phyloP scores from a whole-genome alignment of 2,113 vertebrate species.

The Toxotes chatareus region DNA sequence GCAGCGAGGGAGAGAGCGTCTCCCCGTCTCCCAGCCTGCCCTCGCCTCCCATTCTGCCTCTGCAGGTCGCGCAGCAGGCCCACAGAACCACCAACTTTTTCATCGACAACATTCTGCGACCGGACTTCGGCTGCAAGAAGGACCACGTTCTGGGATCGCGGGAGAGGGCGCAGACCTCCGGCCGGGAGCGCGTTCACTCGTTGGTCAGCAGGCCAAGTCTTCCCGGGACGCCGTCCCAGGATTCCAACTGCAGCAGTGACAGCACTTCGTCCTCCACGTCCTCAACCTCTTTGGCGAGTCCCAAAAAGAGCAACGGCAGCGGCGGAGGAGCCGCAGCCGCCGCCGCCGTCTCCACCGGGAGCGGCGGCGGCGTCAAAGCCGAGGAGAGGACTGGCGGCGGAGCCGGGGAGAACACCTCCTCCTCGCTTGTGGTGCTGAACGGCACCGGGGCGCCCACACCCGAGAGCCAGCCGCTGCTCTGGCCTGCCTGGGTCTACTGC shows the following conservation, averaged over 20 bases:
- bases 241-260: constrained; percentile 86
- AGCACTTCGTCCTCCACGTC: constrained; percentile 82
- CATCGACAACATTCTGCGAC: constrained; percentile 92
- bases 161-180: constrained; percentile 81
- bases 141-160: constrained; percentile 80
- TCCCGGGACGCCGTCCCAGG: constrained; percentile 82
- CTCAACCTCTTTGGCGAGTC: constrained; percentile 60
- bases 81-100: constrained; percentile 94
- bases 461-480: constrained; percentile 89
- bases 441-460: constrained; percentile 81
- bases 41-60: constrained; percentile 79
- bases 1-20: constrained; percentile 86
- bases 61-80: constrained; percentile 83
- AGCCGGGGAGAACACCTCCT: constrained; percentile 80
- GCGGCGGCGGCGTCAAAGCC: constrained; percentile 63
- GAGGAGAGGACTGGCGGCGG: constrained; percentile 78
- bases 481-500: constrained; percentile 98
- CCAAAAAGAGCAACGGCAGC: constrained; percentile 50
- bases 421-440: constrained; percentile 85
- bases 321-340: constrained; percentile 13
- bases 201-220: constrained; percentile 75
- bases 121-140: constrained; percentile 91
- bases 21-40: constrained; percentile 82
- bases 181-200: constrained; percentile 84
- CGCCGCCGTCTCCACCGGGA: constrained; percentile 5